These are phyloP conservation scores for Piprites chloris DNA, from an alignment of 2,113 vertebrate species.

Conservation along the genomic window DNA sequence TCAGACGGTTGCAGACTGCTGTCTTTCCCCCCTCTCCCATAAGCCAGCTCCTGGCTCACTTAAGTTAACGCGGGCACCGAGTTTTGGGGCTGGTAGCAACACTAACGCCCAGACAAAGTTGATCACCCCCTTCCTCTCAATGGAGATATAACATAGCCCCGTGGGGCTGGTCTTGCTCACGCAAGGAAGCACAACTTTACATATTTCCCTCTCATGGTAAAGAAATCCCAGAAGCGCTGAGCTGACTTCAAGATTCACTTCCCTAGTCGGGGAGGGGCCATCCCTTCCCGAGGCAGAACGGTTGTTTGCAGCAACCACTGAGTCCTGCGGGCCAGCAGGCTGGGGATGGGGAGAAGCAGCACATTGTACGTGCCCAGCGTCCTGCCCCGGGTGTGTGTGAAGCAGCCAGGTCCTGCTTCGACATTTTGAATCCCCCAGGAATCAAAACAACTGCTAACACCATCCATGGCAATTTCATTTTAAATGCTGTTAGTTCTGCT, in stretches of 20 bases:
- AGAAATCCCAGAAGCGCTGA: not conserved
- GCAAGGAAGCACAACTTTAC: not conserved
- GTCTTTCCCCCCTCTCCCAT: not conserved
- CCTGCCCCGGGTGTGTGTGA: not conserved
- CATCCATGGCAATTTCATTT: not conserved
- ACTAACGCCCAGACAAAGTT: not conserved
- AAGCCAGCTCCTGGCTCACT: not conserved
- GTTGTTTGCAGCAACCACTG: not conserved
- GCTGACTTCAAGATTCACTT: not conserved
- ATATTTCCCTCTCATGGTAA: not conserved
- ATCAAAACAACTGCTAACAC: not conserved
- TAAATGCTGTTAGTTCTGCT: not conserved
- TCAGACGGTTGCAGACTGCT: not conserved
- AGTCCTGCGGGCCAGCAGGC: not conserved
- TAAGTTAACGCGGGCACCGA: not conserved
- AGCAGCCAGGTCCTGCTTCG: not conserved
- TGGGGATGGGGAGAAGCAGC: not conserved
- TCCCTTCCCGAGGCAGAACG: not conserved
- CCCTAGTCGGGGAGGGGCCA: not conserved
- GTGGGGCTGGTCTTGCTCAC: not conserved
- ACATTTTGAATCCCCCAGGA: not conserved
- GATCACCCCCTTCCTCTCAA: not conserved
- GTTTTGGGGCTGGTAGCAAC: not conserved
- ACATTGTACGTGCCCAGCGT: not conserved
- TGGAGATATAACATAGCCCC: not conserved